phyloP scores from a whole-genome alignment of 2,797 vertebrate species.

The Lerista edwardsae region DNA sequence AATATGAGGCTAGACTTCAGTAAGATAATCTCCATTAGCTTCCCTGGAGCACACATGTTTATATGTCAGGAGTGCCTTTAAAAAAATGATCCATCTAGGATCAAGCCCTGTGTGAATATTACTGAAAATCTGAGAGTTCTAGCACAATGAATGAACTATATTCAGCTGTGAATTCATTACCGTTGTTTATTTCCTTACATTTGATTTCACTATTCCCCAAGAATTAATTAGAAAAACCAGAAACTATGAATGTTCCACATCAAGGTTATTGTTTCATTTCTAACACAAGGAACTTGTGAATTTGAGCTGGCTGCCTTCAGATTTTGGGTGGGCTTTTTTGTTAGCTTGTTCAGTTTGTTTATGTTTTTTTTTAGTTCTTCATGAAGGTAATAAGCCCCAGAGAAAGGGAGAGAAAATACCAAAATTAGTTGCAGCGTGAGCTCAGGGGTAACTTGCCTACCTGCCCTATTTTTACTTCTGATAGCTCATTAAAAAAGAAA shows the following conservation, averaged over 20 bases:
- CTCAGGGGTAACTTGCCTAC: constrained; percentile 16
- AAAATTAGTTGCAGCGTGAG: constrained; percentile 43
- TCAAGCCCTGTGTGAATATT: not conserved
- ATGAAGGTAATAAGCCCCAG: constrained; percentile 41
- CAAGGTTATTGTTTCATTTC: constrained; percentile 29
- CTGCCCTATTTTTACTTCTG: constrained; percentile 10
- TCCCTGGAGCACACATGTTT: not conserved
- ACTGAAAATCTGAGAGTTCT: not conserved
- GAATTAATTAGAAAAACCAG: constrained; percentile 42
- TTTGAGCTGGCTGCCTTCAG: constrained; percentile 39
- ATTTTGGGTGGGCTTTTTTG: not conserved
- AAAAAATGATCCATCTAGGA: not conserved
- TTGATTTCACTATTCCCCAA: constrained; percentile 17
- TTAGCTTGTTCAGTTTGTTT: not conserved
- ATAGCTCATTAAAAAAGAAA: constrained; percentile 40
- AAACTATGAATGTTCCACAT: constrained; percentile 22
- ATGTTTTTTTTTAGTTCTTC: constrained; percentile 15
- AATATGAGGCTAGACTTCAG: not conserved
- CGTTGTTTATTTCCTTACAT: constrained; percentile 1
- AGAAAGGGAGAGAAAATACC: constrained; percentile 33
- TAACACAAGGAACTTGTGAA: constrained; percentile 42
- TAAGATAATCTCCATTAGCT: not conserved
- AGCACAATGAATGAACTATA: not conserved
- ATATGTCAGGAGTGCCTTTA: not conserved
- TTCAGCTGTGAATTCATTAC: not conserved